Base-by-base conservation (phyloP, 1,140 invertebrate species). In the Drosophila cardini region DNA sequence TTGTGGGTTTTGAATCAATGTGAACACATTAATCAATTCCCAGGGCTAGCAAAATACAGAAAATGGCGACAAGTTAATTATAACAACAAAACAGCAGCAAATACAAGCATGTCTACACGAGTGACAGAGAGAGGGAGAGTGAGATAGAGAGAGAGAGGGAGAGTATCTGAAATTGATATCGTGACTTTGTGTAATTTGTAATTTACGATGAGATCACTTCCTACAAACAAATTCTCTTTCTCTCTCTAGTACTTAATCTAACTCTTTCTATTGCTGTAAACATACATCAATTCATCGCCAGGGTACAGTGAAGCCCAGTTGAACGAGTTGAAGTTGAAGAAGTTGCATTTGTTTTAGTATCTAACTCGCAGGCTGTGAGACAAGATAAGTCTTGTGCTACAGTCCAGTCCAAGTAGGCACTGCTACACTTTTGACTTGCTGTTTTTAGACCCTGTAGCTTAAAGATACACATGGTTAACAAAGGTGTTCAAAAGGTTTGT, bases 181-280 rank as follows among this genome's bases (percentile, higher is more conserved):
- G 84, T 89, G 84, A 89, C 84, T 89, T 78, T 89, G 85, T 89
- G 84, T 89, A 89, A 89, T 89, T 89, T 89, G 84, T 89, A 89
- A 89, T 89, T 89, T 89, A 89, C 84, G 84, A 89, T 89, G 84
- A 89, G 84, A 89, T 89, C 84, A 89, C 84, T 89, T 89, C 84
- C 84, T 89, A 70, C 78, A 77, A 80, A 74, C 52, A 55, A 80
- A 79, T 71, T 72, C 65, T 65, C 40, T 26, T 43, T 80, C 56
- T 61, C 69, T 84, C 70, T 70, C 71, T 48, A 62, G 55, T 79
- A 71, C 50, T 30, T 1, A 18, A 8, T 53, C 30, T 36, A 36
- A 36, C 13, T 13, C 30, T 75, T 48, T 40, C n/a, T 65, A 53
- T 50, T 45, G 40, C 58, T 42, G 50, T 45, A 52, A 70, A 72